Evolutionary conservation across 2,797 vertebrate genomes (phyloP).

Genomic region (Enteromius treurensis): DNA sequence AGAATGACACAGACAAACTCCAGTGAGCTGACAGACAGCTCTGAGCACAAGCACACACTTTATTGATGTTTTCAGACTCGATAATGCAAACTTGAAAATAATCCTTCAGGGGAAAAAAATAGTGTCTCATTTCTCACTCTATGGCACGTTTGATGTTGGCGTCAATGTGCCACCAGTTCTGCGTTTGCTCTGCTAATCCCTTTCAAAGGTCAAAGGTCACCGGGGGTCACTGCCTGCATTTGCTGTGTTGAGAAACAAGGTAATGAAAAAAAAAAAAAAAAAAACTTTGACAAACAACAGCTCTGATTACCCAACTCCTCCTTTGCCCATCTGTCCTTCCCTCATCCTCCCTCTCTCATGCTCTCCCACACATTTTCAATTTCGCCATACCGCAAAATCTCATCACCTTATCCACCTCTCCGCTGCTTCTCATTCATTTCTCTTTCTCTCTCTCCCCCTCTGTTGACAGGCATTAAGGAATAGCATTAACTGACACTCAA

Average conservation of each 20-base stretch:
- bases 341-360: not conserved
- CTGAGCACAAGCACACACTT: slow-evolving; percentile 6
- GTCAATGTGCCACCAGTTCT: slow-evolving; percentile 21
- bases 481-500: slow-evolving; percentile 52
- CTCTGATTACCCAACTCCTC: slow-evolving; percentile 36
- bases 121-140: not conserved
- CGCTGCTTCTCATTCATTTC: slow-evolving; percentile 16
- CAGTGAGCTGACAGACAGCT: slow-evolving; percentile 26
- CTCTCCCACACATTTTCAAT: slow-evolving; percentile 39
- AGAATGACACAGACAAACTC: slow-evolving; percentile 54
- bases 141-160: slow-evolving; percentile 5
- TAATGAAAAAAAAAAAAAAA: slow-evolving; percentile 65
- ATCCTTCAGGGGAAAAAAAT: not conserved
- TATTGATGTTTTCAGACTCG: slow-evolving; percentile 25
- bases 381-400: slow-evolving; percentile 27
- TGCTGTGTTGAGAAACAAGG: slow-evolving; percentile 69
- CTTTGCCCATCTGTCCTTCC: slow-evolving; percentile 17
- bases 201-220: slow-evolving; percentile 64
- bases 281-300: slow-evolving; percentile 59
- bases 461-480: slow-evolving; percentile 52
- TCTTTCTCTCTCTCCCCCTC: slow-evolving; percentile 51
- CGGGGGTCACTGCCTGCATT: slow-evolving; percentile 66
- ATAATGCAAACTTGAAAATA: slow-evolving; percentile 27
- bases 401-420: slow-evolving; percentile 25
- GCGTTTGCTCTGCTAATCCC: slow-evolving; percentile 32